Percentiles rank a stretch among this genome's conserved stretches.
phyloP scores from a whole-genome alignment of 2,797 vertebrate genomes.

The Micromesistius poutassou region DNA sequence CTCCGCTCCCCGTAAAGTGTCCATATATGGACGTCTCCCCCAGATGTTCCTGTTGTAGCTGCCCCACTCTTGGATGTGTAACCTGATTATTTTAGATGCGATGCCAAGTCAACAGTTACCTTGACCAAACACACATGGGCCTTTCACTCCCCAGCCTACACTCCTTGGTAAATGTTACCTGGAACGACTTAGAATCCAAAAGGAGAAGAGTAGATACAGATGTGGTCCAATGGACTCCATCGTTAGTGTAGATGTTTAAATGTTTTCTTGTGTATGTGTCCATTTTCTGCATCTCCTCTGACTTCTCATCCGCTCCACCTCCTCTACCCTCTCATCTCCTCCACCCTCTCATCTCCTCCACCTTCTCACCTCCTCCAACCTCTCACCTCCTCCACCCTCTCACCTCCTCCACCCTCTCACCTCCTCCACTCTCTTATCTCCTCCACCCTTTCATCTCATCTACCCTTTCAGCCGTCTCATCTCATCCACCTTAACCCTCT shows the following conservation, averaged over 20 bases:
- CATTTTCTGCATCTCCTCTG: neutral
- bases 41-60: slow-evolving; percentile 49
- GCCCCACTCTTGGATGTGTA: slow-evolving; percentile 54
- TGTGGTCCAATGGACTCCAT: neutral
- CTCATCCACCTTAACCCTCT: neutral
- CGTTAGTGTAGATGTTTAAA: neutral
- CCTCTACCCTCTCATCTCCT: neutral
- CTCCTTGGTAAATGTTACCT: neutral
- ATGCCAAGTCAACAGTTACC: slow-evolving; percentile 48
- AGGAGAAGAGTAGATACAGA: neutral
- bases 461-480: no score
- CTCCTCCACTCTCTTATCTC: neutral
- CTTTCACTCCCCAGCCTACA: slow-evolving; percentile 24
- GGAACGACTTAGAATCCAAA: neutral
- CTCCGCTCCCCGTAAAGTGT: slow-evolving; percentile 43
- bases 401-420: neutral
- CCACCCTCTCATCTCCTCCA: neutral
- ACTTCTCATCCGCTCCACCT: neutral
- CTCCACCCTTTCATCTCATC: neutral
- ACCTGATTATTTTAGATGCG: slow-evolving; percentile 56
- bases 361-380: neutral
- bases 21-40: slow-evolving; percentile 69
- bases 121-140: slow-evolving; percentile 51
- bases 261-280: slow-evolving; percentile 3
- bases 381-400: neutral